These are phyloP conservation scores for Nerophis ophidion DNA, from an alignment of 2,113 vertebrate species.

Conservation along the genomic window DNA sequence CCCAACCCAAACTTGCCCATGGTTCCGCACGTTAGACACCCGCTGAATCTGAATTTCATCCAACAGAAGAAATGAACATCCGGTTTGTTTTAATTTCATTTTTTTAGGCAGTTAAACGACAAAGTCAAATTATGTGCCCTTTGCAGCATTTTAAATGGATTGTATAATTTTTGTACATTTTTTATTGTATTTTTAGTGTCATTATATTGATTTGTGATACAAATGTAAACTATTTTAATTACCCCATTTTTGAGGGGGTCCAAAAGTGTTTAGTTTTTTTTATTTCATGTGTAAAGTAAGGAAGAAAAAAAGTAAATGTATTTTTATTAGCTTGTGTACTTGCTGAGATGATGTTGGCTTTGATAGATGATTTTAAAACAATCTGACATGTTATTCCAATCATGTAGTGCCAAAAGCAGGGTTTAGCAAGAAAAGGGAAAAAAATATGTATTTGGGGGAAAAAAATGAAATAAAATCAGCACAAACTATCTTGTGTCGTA, in stretches of 20 bases:
- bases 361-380: conserved; percentile 85
- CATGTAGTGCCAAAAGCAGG: conserved; percentile 89
- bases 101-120: conserved; percentile 50
- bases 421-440: conserved; percentile 53
- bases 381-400: conserved; percentile 75
- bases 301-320: conserved; percentile 82
- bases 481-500: conserved; percentile 32
- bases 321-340: conserved; percentile 99
- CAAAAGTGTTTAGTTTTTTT: conserved; percentile 76
- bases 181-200: conserved; percentile 80
- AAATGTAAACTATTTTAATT: conserved; percentile 99
- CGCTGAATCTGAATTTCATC: conserved; percentile 88
- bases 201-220: conserved; percentile 95
- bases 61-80: conserved; percentile 94
- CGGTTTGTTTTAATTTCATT: conserved; percentile 24
- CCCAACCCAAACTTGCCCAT: conserved; percentile 85
- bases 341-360: conserved; percentile 81
- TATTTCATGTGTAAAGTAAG: conserved; percentile 96
- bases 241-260: conserved; percentile 96
- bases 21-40: conserved; percentile 86
- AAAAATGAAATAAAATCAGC: conserved; percentile 48
- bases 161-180: conserved; percentile 99
- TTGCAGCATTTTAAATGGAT: conserved; percentile 71
- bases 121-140: conserved; percentile 38
- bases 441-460: conserved; percentile 23